phyloP scores from a whole-genome alignment of 2,888 invertebrate genomes.

The Lordiphosa andalusiaca region DNA sequence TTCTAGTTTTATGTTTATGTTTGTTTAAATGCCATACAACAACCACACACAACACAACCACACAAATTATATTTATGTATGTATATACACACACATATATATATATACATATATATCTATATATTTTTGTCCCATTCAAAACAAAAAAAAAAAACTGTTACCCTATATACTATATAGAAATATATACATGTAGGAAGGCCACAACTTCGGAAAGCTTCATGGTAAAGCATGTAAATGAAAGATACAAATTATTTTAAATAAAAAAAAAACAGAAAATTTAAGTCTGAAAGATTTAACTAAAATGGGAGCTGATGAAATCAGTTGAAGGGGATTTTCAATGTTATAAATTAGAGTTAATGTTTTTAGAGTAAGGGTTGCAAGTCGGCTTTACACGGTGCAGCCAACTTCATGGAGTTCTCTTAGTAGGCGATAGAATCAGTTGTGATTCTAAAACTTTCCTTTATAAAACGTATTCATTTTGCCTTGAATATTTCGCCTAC shows the following conservation, averaged over 20 bases:
- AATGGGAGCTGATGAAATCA: too few relatives aligned
- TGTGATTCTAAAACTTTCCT: too few relatives aligned
- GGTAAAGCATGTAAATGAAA: conserved; percentile 61
- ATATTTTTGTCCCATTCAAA: conserved; percentile 32
- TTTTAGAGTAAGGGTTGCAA: too few relatives aligned
- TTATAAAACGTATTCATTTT: too few relatives aligned
- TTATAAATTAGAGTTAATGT: too few relatives aligned
- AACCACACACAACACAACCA: background rate
- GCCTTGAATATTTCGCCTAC: too few relatives aligned
- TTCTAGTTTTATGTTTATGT: conserved; percentile 25
- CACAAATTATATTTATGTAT: conserved; percentile 18
- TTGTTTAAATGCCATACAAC: conserved; percentile 43
- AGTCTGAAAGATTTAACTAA: too few relatives aligned
- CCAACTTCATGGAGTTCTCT: too few relatives aligned
- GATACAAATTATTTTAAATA: conserved; percentile 67
- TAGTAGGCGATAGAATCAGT: too few relatives aligned
- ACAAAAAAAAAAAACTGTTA: conserved; percentile 41
- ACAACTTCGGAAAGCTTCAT: conserved; percentile 17
- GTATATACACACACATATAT: conserved; percentile 4
- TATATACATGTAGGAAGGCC: conserved; percentile 7
- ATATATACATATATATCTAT: conserved; percentile 14
- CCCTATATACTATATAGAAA: conserved; percentile 15
- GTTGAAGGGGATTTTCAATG: too few relatives aligned
- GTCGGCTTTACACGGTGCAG: too few relatives aligned
- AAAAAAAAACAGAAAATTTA: conserved; percentile 29